Evolutionary conservation across 2,113 vertebrate species (phyloP).

Genomic region (Corythornis cristatus): DNA sequence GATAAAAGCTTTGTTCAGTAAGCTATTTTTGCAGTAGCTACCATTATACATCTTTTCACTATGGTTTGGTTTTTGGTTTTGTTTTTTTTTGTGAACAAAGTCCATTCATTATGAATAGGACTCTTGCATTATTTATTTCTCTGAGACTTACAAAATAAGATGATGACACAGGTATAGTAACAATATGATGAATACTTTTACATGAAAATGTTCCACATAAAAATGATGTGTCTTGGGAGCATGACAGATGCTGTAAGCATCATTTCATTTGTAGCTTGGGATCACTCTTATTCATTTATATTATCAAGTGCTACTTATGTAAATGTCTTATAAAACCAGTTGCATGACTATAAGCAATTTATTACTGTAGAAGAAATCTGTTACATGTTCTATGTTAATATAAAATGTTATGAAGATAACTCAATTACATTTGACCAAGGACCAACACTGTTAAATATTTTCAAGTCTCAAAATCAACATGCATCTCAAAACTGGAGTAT

Average conservation of each 20-base stretch:
- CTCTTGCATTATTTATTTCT: constrained; percentile 58
- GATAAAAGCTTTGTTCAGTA: neutral
- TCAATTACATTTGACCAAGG: neutral
- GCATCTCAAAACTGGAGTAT: neutral
- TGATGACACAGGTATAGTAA: neutral
- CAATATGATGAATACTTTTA: constrained; percentile 9
- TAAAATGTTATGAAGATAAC: neutral
- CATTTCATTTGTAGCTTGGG: neutral
- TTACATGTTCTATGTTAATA: neutral
- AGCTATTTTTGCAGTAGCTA: neutral
- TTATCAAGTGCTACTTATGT: neutral
- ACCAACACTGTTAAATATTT: neutral
- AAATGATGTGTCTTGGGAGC: neutral
- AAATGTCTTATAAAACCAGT: neutral
- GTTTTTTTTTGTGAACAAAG: constrained; percentile 18
- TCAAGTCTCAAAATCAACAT: neutral
- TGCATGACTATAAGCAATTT: neutral
- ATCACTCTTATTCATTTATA: neutral
- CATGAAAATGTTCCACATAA: neutral
- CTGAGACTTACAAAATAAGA: constrained; percentile 20
- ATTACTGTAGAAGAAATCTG: neutral
- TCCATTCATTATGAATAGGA: constrained; percentile 4
- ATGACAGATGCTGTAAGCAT: neutral
- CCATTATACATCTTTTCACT: constrained; percentile 19
- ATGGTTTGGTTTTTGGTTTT: neutral